Evolutionary conservation across 2,113 vertebrate genomes (phyloP), one percentile per base, ranked within the genome.

Genomic region (Mormyrus iriodes): DNA sequence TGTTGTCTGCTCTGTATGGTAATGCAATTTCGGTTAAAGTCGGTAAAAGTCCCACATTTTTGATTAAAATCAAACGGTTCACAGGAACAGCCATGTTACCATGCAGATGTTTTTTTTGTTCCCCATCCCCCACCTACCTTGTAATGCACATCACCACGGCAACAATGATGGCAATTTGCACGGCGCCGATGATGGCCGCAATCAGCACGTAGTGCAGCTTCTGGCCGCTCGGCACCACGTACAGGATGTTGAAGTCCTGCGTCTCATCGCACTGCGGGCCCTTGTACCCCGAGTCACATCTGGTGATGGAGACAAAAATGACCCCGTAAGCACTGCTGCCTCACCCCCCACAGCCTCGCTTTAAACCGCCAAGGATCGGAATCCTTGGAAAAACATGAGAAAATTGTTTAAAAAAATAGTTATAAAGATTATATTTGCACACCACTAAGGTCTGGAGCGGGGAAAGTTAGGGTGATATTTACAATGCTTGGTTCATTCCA

Each of bases 121-220:
- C 17, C 42, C 35, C 6, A 3, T 15, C n/a, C 0, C n/a, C 27
- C 10, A 93, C 94, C 79, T 90, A 98, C 98, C 98, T 97, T 55
- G 97, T 98, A 95, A 99, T 99, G 95, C 98, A 99, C 97, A 98
- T 99, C 94, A 99, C 97, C 94, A 99, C 98, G 52, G 97, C 98
- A 88, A 98, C 97, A 90, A 99, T 99, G 93, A 99, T 96, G 94
- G 98, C 97, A 49, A 99, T 99, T 95, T 99, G 98, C 90, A 98
- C 97, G 48, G 97, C 97, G 89, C 98, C 98, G 90, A 99, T 98
- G 93, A 99, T 97, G 92, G 98, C 97, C 88, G 98, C 98, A 92
- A 99, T 99, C 90, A 99, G 97, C 92, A 99, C 97, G 85, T 99
- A 98, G 7, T 98, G 98, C 52, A 99, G 97, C 93, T 98, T 98